Evolutionary conservation across 2,797 vertebrate species (phyloP), one percentile per base, ranked within the genome.

Genomic region (Lepilemur septentrionalis): DNA sequence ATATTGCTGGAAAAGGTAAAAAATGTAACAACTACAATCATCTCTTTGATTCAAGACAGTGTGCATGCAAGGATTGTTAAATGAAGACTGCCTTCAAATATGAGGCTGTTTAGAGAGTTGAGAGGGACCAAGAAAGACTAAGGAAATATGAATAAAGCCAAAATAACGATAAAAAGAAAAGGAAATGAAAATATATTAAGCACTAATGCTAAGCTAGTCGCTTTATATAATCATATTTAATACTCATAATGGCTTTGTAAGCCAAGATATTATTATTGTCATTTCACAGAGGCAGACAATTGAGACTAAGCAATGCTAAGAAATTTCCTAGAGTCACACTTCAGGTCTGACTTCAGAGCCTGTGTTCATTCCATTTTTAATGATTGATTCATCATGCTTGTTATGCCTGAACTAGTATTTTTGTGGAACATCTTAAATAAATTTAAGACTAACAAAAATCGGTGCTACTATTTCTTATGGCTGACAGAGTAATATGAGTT

Each of bases 281-380:
- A 67, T 80, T 81, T 89, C 28, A 59, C 41, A 89, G 85, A 92
- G 89, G 63, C 85, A 73, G 48, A 65, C 57, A 84, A 84, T 12
- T 72, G 13, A 76, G 35, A 70, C 20, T 12, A 59, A 28, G 57
- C 28, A 59, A 28, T 59, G 57, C 25, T 43, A 52, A 46, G 55
- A 72, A 94, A 67, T 92, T 96, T 96, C 93, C 79, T 92, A 75
- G 43, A 79, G 35, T 80, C 38, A 73, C 13, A 80, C 70, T 5
- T 48, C 18, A 30, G 57, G 28, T 59, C 41, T 89, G 67, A 59
- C 22, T 84, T 92, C 55, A 84, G 25, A 89, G 28, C 2, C 38
- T 41, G n/a, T 35, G 28, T 67, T 91, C 41, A 32, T 80, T 41
- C 32, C 14, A 18, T 67, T 73, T 82, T 70, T 86, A 79, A 85